These are phyloP conservation scores for Plestiodon gilberti DNA, from an alignment of 2,113 vertebrate genomes.

Conservation along the genomic window DNA sequence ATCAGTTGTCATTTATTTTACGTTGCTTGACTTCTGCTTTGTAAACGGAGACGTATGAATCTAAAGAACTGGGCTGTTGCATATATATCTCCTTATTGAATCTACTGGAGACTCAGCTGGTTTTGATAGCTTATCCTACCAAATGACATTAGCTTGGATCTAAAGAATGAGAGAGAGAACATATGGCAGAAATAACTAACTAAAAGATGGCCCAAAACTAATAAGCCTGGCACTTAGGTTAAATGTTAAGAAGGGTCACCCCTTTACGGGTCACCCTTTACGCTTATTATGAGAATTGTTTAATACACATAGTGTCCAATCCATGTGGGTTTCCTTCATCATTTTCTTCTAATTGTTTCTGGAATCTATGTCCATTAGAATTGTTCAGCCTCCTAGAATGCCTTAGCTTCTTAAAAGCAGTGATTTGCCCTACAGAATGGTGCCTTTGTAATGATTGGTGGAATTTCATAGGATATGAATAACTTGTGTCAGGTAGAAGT, in stretches of 20 bases:
- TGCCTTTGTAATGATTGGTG: background rate
- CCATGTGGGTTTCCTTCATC: background rate
- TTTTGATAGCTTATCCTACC: background rate
- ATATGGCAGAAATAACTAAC: background rate
- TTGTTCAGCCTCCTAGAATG: background rate
- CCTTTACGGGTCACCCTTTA: background rate
- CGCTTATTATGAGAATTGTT: background rate
- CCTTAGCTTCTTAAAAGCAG: background rate
- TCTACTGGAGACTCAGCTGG: background rate
- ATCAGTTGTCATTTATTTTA: constrained; percentile 1
- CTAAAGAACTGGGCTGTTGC: background rate
- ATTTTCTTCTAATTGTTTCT: constrained; percentile 25
- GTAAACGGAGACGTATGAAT: constrained; percentile 3
- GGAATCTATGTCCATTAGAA: background rate
- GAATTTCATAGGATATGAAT: background rate
- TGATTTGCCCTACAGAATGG: background rate
- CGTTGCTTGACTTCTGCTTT: constrained; percentile 7
- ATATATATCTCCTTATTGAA: constrained; percentile 8
- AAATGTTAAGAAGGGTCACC: constrained; percentile 30
- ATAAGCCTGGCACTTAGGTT: constrained; percentile 7
- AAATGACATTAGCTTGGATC: background rate
- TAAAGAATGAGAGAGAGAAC: background rate
- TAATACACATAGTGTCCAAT: background rate
- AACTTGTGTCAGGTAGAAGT: background rate
- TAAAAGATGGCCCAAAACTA: background rate